Percentiles rank a stretch among this genome's conserved stretches.
These are phyloP conservation scores for Gymnocheta viridis DNA, from an alignment of 2,888 invertebrate species.

Conservation along the genomic window DNA sequence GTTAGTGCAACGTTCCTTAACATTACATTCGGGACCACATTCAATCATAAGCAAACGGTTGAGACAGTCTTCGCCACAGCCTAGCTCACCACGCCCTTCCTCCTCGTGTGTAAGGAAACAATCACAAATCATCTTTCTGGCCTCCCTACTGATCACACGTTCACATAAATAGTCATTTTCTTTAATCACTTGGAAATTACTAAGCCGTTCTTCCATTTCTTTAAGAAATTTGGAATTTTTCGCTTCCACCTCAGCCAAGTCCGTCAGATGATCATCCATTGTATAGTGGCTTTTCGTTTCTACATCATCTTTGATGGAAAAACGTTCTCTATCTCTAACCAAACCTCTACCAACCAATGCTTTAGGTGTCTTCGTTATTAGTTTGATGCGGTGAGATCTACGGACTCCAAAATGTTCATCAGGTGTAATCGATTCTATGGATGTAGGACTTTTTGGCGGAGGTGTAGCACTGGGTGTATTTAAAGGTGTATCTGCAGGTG, in stretches of 20 bases:
- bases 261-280: constrained; percentile 78
- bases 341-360: constrained; percentile 85
- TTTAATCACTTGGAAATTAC: constrained; percentile 89
- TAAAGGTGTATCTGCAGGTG: constrained; percentile 75
- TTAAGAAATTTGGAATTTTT: constrained; percentile 80
- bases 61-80: constrained; percentile 97
- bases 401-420: constrained; percentile 83
- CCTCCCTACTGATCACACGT: constrained; percentile 93
- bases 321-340: constrained; percentile 83
- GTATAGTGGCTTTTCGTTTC: constrained; percentile 79
- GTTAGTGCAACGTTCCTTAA: constrained; percentile 95
- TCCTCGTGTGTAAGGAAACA: constrained; percentile 96
- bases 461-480: constrained; percentile 73
- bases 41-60: constrained; percentile 99
- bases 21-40: constrained; percentile 95
- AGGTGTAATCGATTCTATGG: constrained; percentile 11
- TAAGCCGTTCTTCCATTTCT: constrained; percentile 83
- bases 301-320: constrained; percentile 78
- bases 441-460: constrained; percentile 71
- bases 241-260: constrained; percentile 78
- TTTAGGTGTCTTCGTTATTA: constrained; percentile 84
- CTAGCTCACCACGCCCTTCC: constrained; percentile 89
- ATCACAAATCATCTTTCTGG: constrained; percentile 96
- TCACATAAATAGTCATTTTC: constrained; percentile 94
- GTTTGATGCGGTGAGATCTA: constrained; percentile 89